phyloP scores from a whole-genome alignment of 2,888 invertebrate species.

The Melieria picta region DNA sequence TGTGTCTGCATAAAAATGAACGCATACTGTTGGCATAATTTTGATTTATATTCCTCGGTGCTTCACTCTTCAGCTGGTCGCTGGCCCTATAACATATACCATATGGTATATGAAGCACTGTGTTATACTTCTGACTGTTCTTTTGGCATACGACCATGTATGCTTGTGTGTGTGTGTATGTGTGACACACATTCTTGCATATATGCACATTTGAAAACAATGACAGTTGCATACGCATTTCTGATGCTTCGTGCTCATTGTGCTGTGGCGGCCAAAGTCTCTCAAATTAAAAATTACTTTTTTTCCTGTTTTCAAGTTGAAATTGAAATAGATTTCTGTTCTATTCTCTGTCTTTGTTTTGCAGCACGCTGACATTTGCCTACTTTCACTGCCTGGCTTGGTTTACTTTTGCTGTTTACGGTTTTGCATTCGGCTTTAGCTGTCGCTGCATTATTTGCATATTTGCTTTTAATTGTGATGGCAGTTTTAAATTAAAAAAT shows the following conservation, averaged over 20 bases:
- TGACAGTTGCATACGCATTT: not conserved
- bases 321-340: constrained; percentile 21
- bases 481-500: no score
- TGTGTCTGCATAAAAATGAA: not conserved
- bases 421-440: no score
- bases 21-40: constrained; percentile 14
- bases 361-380: constrained; percentile 24
- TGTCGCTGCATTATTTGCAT: no score
- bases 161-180: constrained; percentile 1
- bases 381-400: constrained; percentile 6
- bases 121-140: not conserved
- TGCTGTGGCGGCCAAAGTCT: constrained; percentile 12
- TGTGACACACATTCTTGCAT: not conserved
- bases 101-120: not conserved
- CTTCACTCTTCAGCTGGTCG: constrained; percentile 8
- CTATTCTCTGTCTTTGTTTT: not conserved
- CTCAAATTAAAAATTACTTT: constrained; percentile 26
- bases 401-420: no score
- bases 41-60: constrained; percentile 22
- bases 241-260: not conserved
- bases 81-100: constrained; percentile 3
- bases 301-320: constrained; percentile 8
- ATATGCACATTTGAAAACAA: not conserved
- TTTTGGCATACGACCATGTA: not conserved
- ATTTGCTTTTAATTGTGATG: no score